Conservation (phyloP, 2,113 vertebrate species). For the Siniperca chuatsi region DNA sequence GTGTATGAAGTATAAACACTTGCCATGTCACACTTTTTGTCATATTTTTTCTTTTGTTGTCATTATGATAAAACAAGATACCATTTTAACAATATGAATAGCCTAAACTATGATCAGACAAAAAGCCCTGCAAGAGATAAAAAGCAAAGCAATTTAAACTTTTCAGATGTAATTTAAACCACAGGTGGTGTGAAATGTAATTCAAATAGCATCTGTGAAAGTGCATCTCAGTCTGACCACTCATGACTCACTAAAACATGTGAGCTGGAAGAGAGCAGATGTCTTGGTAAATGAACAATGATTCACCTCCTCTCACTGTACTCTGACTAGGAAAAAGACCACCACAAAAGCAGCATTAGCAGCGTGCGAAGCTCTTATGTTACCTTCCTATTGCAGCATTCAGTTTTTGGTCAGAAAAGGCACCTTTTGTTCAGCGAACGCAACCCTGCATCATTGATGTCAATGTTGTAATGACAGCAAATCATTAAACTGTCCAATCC, state of each 20-base stretch:
- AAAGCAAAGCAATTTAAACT: not conserved
- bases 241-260: conserved; percentile 18
- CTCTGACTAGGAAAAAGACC: not conserved
- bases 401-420: not conserved
- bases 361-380: not conserved
- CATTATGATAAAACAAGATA: not conserved
- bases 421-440: not conserved
- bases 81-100: not conserved
- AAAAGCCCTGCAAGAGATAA: not conserved
- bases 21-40: not conserved
- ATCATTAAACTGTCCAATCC: conserved; percentile 44
- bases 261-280: conserved; percentile 23
- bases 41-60: not conserved
- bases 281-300: conserved; percentile 16
- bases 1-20: no score
- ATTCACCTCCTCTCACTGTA: conserved; percentile 25
- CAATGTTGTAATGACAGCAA: conserved; percentile 34
- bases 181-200: conserved; percentile 9
- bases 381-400: conserved; percentile 20
- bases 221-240: conserved; percentile 5
- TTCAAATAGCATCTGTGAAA: conserved; percentile 15
- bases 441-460: conserved; percentile 26
- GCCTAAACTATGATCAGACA: not conserved
- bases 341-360: conserved; percentile 12
- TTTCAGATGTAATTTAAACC: conserved; percentile 18